These are phyloP conservation scores for Miltochrista miniata DNA, from an alignment of 2,888 invertebrate genomes.

Conservation along the genomic window DNA sequence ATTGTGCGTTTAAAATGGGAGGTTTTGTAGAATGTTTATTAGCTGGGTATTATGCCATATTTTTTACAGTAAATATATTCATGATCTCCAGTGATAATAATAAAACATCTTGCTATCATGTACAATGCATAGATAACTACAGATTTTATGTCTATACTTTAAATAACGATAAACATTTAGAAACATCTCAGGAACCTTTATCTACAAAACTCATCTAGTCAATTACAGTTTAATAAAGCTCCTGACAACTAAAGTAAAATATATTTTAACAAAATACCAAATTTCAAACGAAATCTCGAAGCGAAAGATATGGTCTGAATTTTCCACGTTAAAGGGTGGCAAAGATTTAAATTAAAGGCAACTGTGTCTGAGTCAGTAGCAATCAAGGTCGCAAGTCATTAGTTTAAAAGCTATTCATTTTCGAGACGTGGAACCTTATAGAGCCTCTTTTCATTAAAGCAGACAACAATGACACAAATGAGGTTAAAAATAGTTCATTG, in stretches of 20 bases:
- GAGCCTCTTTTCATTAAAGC: slow-evolving; percentile 29
- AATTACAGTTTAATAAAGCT: too few species aligned
- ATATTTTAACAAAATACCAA: too few species aligned
- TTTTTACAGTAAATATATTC: too few species aligned
- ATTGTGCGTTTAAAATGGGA: slow-evolving; percentile 9
- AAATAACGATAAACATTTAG: too few species aligned
- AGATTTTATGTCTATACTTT: too few species aligned
- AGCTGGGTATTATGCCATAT: too few species aligned
- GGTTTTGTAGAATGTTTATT: neutral
- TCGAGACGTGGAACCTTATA: slow-evolving; percentile 18
- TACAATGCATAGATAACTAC: neutral
- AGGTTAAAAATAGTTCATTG: slow-evolving; percentile 29
- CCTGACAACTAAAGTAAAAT: too few species aligned
- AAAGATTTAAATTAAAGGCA: slow-evolving; percentile 20
- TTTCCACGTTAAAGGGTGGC: slow-evolving; percentile 18
- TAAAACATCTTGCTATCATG: too few species aligned
- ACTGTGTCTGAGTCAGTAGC: slow-evolving; percentile 12
- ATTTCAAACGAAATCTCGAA: too few species aligned
- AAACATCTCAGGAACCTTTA: too few species aligned
- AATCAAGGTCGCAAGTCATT: slow-evolving; percentile 35
- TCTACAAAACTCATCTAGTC: too few species aligned
- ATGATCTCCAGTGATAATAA: neutral
- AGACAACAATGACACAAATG: slow-evolving; percentile 29
- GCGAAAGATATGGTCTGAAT: neutral
- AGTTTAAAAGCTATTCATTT: slow-evolving; percentile 30